Evolutionary conservation across 2,113 vertebrate species (phyloP), one percentile per base, ranked within the genome.

Genomic region (Reinhardtius hippoglossoides): DNA sequence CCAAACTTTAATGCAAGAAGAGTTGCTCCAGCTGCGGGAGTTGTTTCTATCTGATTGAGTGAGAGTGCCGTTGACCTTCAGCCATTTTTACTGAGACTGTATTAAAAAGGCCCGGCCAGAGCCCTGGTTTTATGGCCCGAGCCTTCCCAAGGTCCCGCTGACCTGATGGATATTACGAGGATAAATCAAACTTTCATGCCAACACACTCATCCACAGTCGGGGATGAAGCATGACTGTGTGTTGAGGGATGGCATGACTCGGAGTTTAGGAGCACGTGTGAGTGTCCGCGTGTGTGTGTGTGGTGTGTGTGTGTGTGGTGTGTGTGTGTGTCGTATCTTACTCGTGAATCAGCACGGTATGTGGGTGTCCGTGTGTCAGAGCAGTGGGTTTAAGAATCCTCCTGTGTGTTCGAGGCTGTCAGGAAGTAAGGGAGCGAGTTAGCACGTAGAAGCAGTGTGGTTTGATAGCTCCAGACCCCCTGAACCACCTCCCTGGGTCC

Each of bases 141-240:
- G 82, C 87, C 87, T 82, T 87, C 60, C 86, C 90, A 92, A 91
- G 92, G 87, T 91, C 83, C 82, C 76, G 31, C 84, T 87, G 89
- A 92, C 89, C 90, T 85, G 89, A 91, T 83, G 79, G 89, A 89
- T 93, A 93, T 92, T 92, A 91, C 80, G 24, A 83, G 91, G 85
- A 93, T 94, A 93, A 92, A 94, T 93, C 91, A 92, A 82, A 87
- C 89, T 85, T 92, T 80, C 72, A 86, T 88, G 86, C 87, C 87
- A 85, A 84, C 87, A 78, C 75, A 58, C 74, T 82, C 84, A 70
- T 82, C 85, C 78, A 68, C 68, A 62, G 83, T 3, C 16, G 67
- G 74, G 61, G 54, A 74, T 78, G 84, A 83, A 81, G 84, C 80
- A 82, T 85, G 85, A 80, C 87, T 84, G 67, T 40, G 80, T 52